Evolutionary conservation across 2,888 invertebrate species (phyloP), one percentile per base, ranked within the genome.

Genomic region (Phengaris alcon): DNA sequence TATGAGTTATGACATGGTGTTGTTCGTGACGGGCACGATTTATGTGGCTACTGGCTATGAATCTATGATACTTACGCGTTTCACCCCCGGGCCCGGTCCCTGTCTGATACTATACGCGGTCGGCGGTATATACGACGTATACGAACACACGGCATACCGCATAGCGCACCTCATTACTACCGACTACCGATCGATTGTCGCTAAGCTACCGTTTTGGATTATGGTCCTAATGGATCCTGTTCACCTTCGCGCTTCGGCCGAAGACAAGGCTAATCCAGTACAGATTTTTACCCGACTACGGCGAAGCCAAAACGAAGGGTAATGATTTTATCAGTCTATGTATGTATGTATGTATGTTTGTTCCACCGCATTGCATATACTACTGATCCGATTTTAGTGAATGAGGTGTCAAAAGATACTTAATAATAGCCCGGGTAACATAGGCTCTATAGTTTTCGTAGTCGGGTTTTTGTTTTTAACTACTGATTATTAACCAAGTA

Each of bases 1-100:
- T 22, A 22, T 22, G 22, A 15, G 2, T 22, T 22, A 22, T 22
- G 22, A 15, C 13, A n/a, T 57, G 44, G 46, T 69, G 13, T 59
- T n/a, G 68, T 69, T 69, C 68, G 68, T 69, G 68, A 7, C 68
- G 44, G 44, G 4, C n/a, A 46, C 48, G 68, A 48, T 69, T 9
- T 69, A 9, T 44, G 44, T 46, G 22, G 22, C 22, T 22, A 22
- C 22, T 22, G 22, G 22, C 22, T 22, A 22, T 22, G 22, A 22
- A 13, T 10, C 35, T 46, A 46, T 15, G n/a, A 70, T 70, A 70
- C 70, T 70, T 51, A 70, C 70, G 70, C 70, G 70, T 70, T 70
- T 68, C 48, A 22, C 22, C 9, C 22, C 64, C 46, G 6, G 46
- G 46, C 22, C 46, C 6, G 22, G 1, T 6, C 46, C 46, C 46